Conservation (phyloP, 2,113 vertebrate species). For the Neolamprologus modestus region DNA sequence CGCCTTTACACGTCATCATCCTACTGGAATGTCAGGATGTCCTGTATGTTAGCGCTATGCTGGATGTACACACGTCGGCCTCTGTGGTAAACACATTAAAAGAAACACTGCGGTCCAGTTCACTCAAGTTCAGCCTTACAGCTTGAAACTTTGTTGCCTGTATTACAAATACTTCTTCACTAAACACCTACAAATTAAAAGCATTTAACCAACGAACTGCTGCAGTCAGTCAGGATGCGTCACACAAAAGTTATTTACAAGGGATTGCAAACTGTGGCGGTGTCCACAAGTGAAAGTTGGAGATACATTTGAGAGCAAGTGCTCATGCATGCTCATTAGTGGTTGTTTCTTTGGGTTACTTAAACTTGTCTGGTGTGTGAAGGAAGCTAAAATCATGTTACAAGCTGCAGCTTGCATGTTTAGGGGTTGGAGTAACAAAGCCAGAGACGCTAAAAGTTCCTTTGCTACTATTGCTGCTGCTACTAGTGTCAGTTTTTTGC, state of each 20-base stretch:
- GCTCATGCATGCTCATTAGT: neutral
- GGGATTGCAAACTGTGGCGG: neutral
- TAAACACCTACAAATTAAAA: neutral
- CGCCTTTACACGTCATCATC: neutral
- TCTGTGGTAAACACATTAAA: neutral
- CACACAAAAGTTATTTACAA: neutral
- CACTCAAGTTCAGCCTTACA: neutral
- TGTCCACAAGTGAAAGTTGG: neutral
- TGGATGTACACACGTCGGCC: neutral
- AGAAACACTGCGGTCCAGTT: neutral
- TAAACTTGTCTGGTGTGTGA: neutral
- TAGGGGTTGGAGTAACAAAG: neutral
- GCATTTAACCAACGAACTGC: neutral
- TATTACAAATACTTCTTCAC: neutral
- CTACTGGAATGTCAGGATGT: slow-evolving; percentile 20
- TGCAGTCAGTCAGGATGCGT: neutral
- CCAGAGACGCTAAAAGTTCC: neutral
- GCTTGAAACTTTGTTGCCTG: neutral
- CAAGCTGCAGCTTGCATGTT: neutral
- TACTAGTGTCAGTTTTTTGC: neutral
- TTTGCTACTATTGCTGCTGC: neutral
- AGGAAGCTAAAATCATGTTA: neutral
- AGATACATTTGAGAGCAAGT: neutral
- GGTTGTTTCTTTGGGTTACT: neutral
- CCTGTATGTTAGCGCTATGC: neutral